Evolutionary conservation across 2,113 vertebrate genomes (phyloP).

Genomic region (Genyomyrus donnyi): DNA sequence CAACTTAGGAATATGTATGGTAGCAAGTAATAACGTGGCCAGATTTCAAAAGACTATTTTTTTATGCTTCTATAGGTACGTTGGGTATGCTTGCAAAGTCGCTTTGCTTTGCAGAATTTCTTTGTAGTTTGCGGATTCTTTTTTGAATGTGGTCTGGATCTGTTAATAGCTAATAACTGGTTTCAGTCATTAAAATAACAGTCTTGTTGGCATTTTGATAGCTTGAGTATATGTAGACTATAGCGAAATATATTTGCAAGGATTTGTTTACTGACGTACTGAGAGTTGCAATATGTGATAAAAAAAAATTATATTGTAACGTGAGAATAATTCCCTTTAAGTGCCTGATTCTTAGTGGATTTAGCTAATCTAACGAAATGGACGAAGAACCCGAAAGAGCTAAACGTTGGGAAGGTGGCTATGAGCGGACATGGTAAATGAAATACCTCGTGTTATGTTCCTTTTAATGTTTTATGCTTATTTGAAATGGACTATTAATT

Average conservation of each 20-base stretch:
- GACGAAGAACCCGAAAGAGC: constrained; percentile 90
- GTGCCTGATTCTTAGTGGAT: background rate
- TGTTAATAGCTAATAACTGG: background rate
- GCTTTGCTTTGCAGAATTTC: background rate
- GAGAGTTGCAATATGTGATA: background rate
- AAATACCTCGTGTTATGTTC: background rate
- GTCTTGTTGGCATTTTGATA: background rate
- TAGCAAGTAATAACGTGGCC: background rate
- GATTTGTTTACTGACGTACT: background rate
- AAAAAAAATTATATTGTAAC: background rate
- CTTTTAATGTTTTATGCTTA: background rate
- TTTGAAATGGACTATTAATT: background rate
- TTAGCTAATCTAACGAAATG: constrained; percentile 52
- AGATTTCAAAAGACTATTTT: background rate
- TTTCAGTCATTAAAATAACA: background rate
- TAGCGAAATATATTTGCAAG: background rate
- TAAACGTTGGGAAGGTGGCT: constrained; percentile 97
- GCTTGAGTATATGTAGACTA: background rate
- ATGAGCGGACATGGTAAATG: constrained; percentile 86
- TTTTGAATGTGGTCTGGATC: background rate
- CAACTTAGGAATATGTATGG: background rate
- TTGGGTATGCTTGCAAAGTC: background rate
- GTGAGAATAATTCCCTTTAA: background rate
- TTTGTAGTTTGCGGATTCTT: background rate
- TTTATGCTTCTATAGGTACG: background rate